phyloP scores from a whole-genome alignment of 2,888 invertebrate genomes.

The Congeria kusceri region DNA sequence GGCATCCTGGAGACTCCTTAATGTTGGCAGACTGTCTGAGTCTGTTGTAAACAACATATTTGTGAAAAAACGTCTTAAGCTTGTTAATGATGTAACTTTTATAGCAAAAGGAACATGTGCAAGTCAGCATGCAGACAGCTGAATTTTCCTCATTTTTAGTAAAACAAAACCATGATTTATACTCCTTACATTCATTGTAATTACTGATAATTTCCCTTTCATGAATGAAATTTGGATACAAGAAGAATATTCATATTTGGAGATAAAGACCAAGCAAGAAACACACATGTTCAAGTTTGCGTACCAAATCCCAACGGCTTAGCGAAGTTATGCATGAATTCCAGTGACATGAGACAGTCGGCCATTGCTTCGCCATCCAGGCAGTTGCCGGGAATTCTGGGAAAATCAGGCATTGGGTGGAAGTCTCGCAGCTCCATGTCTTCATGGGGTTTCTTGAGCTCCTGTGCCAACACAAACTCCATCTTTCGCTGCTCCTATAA shows the following conservation, averaged over 20 bases:
- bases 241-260: no score
- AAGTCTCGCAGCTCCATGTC: slow-evolving; percentile 92
- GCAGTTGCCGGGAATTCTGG: slow-evolving; percentile 92
- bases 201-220: no score
- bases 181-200: no score
- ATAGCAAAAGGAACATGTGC: no score
- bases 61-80: background rate
- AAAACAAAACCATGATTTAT: no score
- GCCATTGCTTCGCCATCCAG: slow-evolving; percentile 95
- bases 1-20: slow-evolving; percentile 94
- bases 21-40: slow-evolving; percentile 88
- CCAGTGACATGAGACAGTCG: slow-evolving; percentile 97
- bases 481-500: slow-evolving; percentile 88
- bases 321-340: slow-evolving; percentile 98
- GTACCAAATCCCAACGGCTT: slow-evolving; percentile 96
- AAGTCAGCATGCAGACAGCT: no score
- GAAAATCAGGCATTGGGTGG: slow-evolving; percentile 87
- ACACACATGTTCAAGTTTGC: no score
- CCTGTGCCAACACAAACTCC: slow-evolving; percentile 89
- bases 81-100: background rate
- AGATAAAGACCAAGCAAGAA: no score
- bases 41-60: slow-evolving; percentile 56
- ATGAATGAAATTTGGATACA: no score
- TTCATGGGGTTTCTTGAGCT: slow-evolving; percentile 94
- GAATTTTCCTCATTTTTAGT: no score